Evolutionary conservation across 2,888 invertebrate species (phyloP), one percentile per base, ranked within the genome.

Genomic region (Drosophila testacea): DNA sequence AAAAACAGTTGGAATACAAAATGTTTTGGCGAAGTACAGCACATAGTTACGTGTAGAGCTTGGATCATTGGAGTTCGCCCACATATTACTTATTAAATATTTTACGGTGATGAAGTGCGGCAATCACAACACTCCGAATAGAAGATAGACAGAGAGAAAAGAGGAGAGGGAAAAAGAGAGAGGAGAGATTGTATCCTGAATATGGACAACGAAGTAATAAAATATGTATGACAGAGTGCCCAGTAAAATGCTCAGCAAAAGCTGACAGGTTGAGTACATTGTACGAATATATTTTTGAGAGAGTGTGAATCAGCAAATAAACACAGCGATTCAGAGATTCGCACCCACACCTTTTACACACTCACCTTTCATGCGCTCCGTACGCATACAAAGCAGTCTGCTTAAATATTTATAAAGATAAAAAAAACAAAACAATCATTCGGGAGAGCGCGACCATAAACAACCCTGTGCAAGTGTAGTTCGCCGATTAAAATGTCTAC

Each of bases 391-490:
- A 69, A 73, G 55, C 62, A 69, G 61, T 46, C 52, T 51, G 60
- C 46, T 78, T 46, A 81, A 81, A 81, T 81, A 79, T 81, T 81
- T 81, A 81, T 79, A 46, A 42, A 69, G 63, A 69, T 66, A 71
- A 65, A 73, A 9, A 61, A 34, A 41, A 60, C 7, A 50, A 22
- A 3, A 22, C 22, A 22, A 22, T 22, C 22, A 22, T 1, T 22
- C 2, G 22, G 22, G 22, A 22, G 22, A 3, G 3, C 22, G 1
- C 22, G 22, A 22, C 22, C 22, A 22, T 22, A 22, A 22, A 22
- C 22, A 22, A 22, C 22, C 22, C 22, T 22, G 22, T 22, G 22
- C 3, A 22, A 22, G 22, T 22, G 22, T 22, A 22, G 22, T 22
- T 22, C 22, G 22, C 22, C 22, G 22, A 22, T 2, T 22, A 22